Evolutionary conservation across 64 coral and sea anemone genomes (phyloP), one percentile per base, ranked within the genome.

Genomic region (Montipora foliosa): DNA sequence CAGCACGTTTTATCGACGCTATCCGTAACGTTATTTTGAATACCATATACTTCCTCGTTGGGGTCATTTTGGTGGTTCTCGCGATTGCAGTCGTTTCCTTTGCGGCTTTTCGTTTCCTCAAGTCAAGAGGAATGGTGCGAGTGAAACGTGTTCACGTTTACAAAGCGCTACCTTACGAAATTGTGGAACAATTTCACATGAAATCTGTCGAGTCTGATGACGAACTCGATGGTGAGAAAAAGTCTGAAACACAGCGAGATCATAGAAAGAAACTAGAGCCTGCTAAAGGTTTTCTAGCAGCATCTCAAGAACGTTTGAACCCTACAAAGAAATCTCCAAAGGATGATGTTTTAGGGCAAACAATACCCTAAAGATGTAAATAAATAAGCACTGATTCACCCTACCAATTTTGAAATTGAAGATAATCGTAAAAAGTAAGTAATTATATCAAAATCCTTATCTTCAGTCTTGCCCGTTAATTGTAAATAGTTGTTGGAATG

Each of bases 91-190:
- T 83, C 22, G 25, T 93, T 50, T 52, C 25, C 59, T 64, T 76
- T 16, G 91, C 67, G 21, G 75, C 82, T 9, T 97, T 94, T 61
- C 50, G 67, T 20, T 94, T 94, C 53, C 25, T 97, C 14, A 97
- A 97, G 53, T 94, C 95, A 29, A 90, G 80, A 80, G 95, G 91
- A 14, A 94, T 97, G 95, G 89, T 97, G 2, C 80, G 95, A 8
- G 48, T 97, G 3, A 97, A 81, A 29, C 57, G 67, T 13, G 57
- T 97, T 1, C 95, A 97, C 49, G 88, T 97, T 48, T 97, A 97
- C 89, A 93, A 80, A 12, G 51, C 83, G 29, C 83, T 97, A 8
- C 92, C 92, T 16, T 53, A 88, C 13, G 83, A 94, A 52, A 80
- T 97, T 14, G 17, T 97, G 29, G 74, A 88, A 71, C 84, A 91